Evolutionary conservation across 1,140 invertebrate genomes (phyloP).

Genomic region (Frieseomelitta varia): DNA sequence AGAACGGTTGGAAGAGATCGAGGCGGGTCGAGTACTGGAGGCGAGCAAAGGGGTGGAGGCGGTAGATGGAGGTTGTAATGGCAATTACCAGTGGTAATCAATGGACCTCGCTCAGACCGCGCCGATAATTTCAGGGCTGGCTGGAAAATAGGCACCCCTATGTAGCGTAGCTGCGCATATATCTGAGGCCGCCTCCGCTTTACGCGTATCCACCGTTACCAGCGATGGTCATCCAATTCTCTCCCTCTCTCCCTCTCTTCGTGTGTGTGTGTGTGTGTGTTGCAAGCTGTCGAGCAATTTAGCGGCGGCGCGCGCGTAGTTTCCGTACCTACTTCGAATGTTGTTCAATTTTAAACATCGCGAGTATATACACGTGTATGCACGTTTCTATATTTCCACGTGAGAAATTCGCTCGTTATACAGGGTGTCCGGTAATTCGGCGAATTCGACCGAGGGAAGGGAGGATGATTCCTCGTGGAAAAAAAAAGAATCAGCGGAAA

Average conservation of each 20-base stretch:
- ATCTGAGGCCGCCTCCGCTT: constrained; percentile 6
- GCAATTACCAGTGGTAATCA: constrained; percentile 75
- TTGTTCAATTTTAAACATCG: background rate
- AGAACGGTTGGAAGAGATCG: background rate
- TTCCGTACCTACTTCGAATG: background rate
- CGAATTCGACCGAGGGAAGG: too few species aligned
- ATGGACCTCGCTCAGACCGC: constrained; percentile 68
- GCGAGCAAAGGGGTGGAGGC: background rate
- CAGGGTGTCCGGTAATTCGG: too few species aligned
- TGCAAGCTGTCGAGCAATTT: constrained; percentile 28
- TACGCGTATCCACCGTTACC: constrained; percentile 5
- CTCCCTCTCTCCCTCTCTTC: background rate
- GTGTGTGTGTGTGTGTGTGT: background rate
- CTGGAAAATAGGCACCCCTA: constrained; percentile 60
- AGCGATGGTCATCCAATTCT: constrained; percentile 38
- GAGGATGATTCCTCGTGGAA: too few species aligned
- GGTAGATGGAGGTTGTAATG: constrained; percentile 61
- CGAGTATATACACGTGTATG: too few species aligned
- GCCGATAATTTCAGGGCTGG: constrained; percentile 75
- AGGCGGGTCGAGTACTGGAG: constrained; percentile 12
- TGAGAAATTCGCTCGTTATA: background rate
- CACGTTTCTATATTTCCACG: background rate
- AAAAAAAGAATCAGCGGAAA: too few species aligned
- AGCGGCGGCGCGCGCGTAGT: background rate
- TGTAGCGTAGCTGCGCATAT: constrained; percentile 18